A percentile compares a stretch with the other conserved stretches of the same genome.
These are phyloP conservation scores for Melanotaenia nigrans DNA, from an alignment of 2,797 vertebrate species.

Conservation along the genomic window DNA sequence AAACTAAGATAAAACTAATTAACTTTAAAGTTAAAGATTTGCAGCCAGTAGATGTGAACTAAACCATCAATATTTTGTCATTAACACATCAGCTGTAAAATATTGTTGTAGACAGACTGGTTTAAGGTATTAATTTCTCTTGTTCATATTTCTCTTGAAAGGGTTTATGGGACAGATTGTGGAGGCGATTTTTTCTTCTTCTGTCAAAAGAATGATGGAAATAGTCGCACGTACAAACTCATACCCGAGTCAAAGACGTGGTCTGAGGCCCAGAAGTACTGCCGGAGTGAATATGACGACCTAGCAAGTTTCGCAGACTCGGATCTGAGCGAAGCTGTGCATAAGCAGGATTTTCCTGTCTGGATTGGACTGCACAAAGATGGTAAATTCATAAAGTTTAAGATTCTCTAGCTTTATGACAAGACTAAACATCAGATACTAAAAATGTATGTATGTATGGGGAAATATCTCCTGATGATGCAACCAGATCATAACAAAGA, in stretches of 20 bases:
- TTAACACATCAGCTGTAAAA: no score
- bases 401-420: no score
- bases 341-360: background rate
- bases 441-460: no score
- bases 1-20: no score
- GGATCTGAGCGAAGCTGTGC: accelerated
- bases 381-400: constrained; percentile 20
- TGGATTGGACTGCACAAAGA: constrained; percentile 53
- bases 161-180: accelerated
- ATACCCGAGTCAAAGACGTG: constrained; percentile 4
- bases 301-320: background rate
- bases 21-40: no score
- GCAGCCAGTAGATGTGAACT: no score
- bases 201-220: accelerated
- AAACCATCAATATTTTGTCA: no score
- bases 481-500: no score
- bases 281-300: accelerated
- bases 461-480: no score
- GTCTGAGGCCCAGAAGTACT: constrained; percentile 27
- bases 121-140: background rate
- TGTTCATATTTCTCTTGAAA: constrained; percentile 17
- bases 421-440: no score
- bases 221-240: accelerated
- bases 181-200: accelerated
- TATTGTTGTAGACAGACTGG: no score